Evolutionary conservation across 1,140 invertebrate species (phyloP), one percentile per base, ranked within the genome.

Genomic region (Sarcophaga bullata): DNA sequence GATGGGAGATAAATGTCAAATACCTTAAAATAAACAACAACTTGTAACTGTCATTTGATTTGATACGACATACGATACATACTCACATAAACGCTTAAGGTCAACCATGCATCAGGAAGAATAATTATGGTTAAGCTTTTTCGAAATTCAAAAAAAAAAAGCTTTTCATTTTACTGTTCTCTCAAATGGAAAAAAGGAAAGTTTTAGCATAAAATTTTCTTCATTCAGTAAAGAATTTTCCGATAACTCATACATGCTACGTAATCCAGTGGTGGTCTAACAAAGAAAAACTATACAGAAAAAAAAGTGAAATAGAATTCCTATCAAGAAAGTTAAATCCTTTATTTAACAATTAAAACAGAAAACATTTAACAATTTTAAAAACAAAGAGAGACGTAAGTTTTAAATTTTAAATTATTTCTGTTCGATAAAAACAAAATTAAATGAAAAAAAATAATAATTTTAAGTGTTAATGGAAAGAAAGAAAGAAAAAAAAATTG

Each of bases 181-280:
- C 10, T 11, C 73, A 46, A 11, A 49, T 72, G 62, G 62, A 25
- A 49, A 46, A n/a, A 11, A 46, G 54, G 25, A 81, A 73, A 81
- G 17, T 81, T 81, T 81, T 68, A 47, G 84, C 83, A 78, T 49
- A 68, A 78, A 78, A 85, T 85, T 85, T 82, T 85, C 82, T 84
- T 88, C 87, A 88, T 88, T 88, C 87, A 88, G 87, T 86, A 82
- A 84, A 87, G 86, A 87, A 87, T 88, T 88, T 88, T 87, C 87
- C 87, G 86, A 88, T 88, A 88, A 87, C 87, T 87, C 87, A 82
- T 82, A 54, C 75, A n/a, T 72, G 37, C 80, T 72, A 49, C 48
- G 75, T 72, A 78, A 62, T 48, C 58, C 17, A 52, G 19, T 13
- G 13, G 25, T 37, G 25, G 25, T 52, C 5, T 49, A 19, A 37